Base-by-base conservation (phyloP, 2,888 invertebrate genomes). In the Drosophila yooni region DNA sequence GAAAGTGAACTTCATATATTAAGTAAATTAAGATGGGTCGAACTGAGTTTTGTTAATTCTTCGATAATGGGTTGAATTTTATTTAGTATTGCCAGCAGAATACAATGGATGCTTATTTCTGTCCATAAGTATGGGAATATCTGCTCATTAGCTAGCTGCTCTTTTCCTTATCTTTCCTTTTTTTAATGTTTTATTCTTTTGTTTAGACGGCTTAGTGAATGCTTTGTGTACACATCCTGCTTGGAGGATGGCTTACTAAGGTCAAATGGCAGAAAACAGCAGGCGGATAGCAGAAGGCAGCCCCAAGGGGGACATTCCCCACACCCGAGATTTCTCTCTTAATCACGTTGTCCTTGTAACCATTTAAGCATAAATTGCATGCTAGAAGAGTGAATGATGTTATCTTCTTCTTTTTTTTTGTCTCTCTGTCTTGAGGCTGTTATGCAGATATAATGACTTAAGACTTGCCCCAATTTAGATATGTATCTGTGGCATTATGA, bases 331-430 rank as follows among this genome's bases (percentile, higher is more conserved):
- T 56, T 38, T 74, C 71, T 56, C 60, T 27, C 59, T 67, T 89
- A 85, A 85, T 88, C 88, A 70, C 60, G 70, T 82, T 85, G 86
- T 85, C 88, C 84, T 85, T 88, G 84, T 82, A 88, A 74, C 80
- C 77, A 75, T 82, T 88, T 86, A 62, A 70, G 62, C 71, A 68
- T 69, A 86, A 78, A 78, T 71, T 78, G 66, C 65, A 57, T 29
- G 51, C 59, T 65, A 52, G 62, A 64, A 70, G 48, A 43, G 64
- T 58, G 36, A 46, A 74, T 68, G 56, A 36, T 64, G 64, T 46
- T 79, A 62, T 74, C 67, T 50, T 56, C 46, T 2, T 13, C 6
- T 21, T 46, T 13, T 13, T 21, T 13, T 46, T 15, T 15, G 15
- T 25, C 4, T 65, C 33, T 59, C 48, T 72, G 38, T 46, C 18